Conservation (phyloP, 2,888 invertebrate genomes). For the Lasius fuliginosus region DNA sequence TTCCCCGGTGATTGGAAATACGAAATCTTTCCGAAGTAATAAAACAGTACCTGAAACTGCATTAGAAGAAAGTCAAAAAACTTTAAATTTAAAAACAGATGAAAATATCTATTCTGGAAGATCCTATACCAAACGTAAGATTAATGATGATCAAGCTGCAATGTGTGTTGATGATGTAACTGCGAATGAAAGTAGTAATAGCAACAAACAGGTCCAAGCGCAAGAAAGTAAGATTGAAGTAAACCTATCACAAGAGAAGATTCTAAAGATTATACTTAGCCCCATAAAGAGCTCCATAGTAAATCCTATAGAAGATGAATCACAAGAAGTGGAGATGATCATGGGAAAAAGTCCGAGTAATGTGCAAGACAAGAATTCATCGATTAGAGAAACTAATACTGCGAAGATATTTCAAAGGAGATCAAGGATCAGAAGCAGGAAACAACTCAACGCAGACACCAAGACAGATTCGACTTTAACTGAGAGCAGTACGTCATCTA, state of each 20-base stretch:
- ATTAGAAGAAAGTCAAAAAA: background rate
- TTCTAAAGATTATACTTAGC: background rate
- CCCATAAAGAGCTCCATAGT: background rate
- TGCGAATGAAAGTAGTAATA: background rate
- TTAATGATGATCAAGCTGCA: background rate
- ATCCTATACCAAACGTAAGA: background rate
- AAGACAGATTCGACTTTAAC: background rate
- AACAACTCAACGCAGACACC: conserved; percentile 6
- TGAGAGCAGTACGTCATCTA: conserved; percentile 24
- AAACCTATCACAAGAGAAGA: background rate
- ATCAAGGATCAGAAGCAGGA: conserved; percentile 25
- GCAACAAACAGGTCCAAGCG: background rate
- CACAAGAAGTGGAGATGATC: conserved; percentile 68
- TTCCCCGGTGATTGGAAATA: conserved; percentile 27
- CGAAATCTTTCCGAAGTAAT: background rate
- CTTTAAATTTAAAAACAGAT: background rate
- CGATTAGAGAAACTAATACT: background rate
- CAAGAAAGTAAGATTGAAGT: background rate
- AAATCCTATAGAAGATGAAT: conserved; percentile 43
- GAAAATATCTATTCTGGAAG: background rate
- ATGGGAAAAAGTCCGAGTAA: conserved; percentile 34
- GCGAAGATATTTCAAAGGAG: background rate
- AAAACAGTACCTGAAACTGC: conserved; percentile 15
- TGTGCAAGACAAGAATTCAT: conserved; percentile 10
- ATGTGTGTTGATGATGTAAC: background rate